These are phyloP conservation scores for Valencia hispanica DNA, from an alignment of 2,797 vertebrate genomes.

Conservation along the genomic window DNA sequence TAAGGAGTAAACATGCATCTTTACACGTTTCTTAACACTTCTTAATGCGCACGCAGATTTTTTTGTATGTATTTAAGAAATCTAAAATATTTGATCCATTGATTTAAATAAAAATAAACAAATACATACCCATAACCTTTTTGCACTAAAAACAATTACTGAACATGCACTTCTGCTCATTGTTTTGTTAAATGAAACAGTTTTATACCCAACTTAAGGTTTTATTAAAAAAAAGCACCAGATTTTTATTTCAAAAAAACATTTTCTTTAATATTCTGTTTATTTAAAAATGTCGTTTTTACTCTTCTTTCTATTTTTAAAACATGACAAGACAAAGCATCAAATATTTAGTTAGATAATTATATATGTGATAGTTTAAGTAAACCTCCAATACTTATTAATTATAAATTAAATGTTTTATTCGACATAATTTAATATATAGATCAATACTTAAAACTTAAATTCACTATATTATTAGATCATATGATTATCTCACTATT, in stretches of 20 bases:
- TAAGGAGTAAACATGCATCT: neutral
- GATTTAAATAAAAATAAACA: neutral
- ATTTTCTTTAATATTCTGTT: neutral
- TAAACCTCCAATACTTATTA: too few species aligned
- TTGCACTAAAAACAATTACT: neutral
- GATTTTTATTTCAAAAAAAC: neutral
- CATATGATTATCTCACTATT: too few species aligned
- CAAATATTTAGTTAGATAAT: too few species aligned
- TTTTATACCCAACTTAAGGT: neutral
- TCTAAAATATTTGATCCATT: neutral
- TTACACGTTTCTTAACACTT: neutral
- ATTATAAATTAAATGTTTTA: too few species aligned
- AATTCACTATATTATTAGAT: too few species aligned
- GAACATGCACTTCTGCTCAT: neutral
- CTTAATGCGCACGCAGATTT: neutral
- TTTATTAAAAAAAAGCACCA: neutral
- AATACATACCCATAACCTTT: neutral
- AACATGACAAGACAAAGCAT: too few species aligned
- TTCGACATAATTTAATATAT: too few species aligned
- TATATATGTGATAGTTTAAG: neutral
- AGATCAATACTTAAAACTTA: too few species aligned
- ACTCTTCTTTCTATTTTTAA: neutral
- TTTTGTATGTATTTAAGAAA: neutral
- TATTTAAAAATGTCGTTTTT: neutral
- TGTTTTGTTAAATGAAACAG: neutral